These are phyloP conservation scores for Donacobius atricapilla DNA, from an alignment of 2,113 vertebrate species.

Conservation along the genomic window DNA sequence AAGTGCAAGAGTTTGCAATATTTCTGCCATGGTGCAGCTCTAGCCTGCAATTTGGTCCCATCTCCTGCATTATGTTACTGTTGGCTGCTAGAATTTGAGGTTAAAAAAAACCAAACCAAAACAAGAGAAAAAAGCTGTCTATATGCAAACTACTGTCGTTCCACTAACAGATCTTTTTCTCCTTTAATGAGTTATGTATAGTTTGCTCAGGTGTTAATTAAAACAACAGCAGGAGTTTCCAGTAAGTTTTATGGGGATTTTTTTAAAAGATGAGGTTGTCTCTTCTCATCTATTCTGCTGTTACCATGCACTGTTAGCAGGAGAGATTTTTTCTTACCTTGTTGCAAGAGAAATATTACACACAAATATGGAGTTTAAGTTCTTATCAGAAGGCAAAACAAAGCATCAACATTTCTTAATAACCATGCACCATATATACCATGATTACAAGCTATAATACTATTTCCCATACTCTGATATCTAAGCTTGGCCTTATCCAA, in stretches of 20 bases:
- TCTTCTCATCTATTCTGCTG: background rate
- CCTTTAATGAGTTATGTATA: background rate
- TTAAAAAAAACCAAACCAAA: background rate
- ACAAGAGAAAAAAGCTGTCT: background rate
- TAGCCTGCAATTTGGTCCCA: background rate
- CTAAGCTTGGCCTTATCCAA: constrained; percentile 14
- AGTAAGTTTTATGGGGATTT: background rate
- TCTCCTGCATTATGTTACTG: background rate
- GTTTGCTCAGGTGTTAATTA: constrained; percentile 35
- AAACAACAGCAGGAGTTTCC: background rate
- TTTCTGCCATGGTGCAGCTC: background rate
- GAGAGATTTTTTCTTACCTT: background rate
- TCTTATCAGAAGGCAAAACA: background rate
- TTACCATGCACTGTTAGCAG: background rate
- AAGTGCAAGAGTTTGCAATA: background rate
- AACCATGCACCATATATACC: background rate
- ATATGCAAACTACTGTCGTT: background rate
- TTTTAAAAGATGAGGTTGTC: background rate
- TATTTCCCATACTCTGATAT: background rate
- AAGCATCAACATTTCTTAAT: background rate
- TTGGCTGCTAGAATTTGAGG: background rate
- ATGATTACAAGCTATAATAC: background rate
- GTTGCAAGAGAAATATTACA: background rate
- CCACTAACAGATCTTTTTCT: background rate
- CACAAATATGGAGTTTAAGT: background rate